Base-by-base conservation (phyloP, 2,113 vertebrate species). In the Siphamia tubifer region DNA sequence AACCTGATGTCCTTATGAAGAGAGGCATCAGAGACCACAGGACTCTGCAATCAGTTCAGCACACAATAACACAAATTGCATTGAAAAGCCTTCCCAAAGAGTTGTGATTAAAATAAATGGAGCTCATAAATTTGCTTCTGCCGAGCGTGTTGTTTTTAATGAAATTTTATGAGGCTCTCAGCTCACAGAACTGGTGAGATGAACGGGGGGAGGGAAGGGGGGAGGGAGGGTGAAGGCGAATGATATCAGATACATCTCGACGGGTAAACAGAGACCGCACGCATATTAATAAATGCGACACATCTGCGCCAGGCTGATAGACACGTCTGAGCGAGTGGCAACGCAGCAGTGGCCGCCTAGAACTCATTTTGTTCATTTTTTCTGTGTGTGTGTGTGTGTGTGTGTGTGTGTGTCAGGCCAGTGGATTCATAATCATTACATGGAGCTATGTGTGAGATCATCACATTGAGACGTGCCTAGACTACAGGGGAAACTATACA, bases 241-340 rank as follows among this genome's bases (percentile, higher is more conserved):
- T 94, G 93, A 94, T 98, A 98, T 96, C 96, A 95, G 95, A 96
- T 95, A 94, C 95, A 95, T 97, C 95, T 96, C 92, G 87, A 93
- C 91, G 94, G 94, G 95, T 96, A 95, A 95, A 95, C 94, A 92
- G 94, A 96, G 95, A 96, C 93, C 45, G 79, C 39, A 71, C 53
- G 80, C 83, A 96, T 98, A 96, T 98, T 98, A 97, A 98, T 98
- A 97, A 95, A 96, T 95, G 85, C 93, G 92, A 93, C 96, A 98
- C 95, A 98, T 98, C 96, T 96, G 96, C 94, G 93, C 92, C 93
- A 92, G 94, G 90, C 94, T 84, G 94, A 91, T 89, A 90, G 90
- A 89, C 81, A 81, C 80, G 83, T 87, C 79, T 87, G 85, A 87
- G 79, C 55, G 84, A 81, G 74, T 71, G 77, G 75, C 10, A 74